Evolutionary conservation across 2,113 vertebrate species (phyloP).

Genomic region (Thamnophis sirtalis): DNA sequence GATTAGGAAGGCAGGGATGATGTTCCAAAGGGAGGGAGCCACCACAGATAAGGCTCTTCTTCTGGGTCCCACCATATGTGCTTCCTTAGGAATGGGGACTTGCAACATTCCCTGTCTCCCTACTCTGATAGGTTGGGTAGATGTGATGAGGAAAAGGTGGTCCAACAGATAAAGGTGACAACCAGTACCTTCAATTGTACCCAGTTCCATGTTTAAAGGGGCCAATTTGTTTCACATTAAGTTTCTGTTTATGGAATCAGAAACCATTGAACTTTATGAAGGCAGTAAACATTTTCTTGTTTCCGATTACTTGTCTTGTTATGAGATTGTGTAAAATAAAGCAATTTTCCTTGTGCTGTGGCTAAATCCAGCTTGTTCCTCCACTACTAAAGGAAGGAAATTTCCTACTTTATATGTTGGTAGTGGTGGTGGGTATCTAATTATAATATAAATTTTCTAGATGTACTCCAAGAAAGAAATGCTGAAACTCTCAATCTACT

Average conservation of each 20-base stretch:
- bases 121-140: background rate
- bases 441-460: constrained; percentile 12
- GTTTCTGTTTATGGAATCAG: background rate
- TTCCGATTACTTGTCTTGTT: background rate
- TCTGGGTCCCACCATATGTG: background rate
- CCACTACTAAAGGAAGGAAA: background rate
- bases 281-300: background rate
- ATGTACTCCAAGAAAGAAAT: background rate
- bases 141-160: background rate
- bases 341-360: background rate
- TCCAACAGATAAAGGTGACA: background rate
- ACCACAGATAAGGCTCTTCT: background rate
- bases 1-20: background rate
- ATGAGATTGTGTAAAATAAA: background rate
- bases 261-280: background rate
- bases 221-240: background rate
- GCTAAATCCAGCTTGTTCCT: background rate
- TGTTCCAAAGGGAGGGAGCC: background rate
- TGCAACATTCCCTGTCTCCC: background rate
- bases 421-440: background rate
- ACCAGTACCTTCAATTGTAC: background rate
- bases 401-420: background rate
- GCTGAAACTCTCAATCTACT: constrained; percentile 24
- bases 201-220: background rate
- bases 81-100: background rate